phyloP scores from a whole-genome alignment of 1,140 invertebrate species.

The Cheumatopsyche charites region DNA sequence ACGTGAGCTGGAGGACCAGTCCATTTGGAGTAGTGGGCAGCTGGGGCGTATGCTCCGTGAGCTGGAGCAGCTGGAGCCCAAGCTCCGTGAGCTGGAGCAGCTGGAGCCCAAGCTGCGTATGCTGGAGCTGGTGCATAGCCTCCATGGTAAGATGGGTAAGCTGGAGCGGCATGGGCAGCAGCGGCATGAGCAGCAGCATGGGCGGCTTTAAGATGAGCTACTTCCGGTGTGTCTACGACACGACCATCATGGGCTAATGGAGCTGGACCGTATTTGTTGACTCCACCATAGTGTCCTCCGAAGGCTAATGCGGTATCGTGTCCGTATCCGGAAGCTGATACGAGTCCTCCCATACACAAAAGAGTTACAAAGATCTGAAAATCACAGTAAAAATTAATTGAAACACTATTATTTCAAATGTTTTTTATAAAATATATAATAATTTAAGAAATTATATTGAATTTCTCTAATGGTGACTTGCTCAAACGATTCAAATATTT shows the following conservation, averaged over 20 bases:
- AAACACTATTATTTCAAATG: background rate
- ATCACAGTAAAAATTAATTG: constrained; percentile 1
- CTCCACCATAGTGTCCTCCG: background rate
- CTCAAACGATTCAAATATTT: constrained; percentile 7
- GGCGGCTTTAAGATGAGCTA: constrained; percentile 58
- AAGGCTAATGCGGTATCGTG: background rate
- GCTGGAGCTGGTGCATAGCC: background rate
- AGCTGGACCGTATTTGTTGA: constrained; percentile 45
- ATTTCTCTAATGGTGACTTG: background rate
- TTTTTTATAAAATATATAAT: background rate
- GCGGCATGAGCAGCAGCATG: constrained; percentile 56
- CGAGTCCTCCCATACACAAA: constrained; percentile 40
- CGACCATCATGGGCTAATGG: constrained; percentile 52
- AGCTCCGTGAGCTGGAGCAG: background rate
- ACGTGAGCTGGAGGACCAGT: constrained; percentile 55
- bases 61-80: background rate
- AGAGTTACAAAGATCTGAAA: constrained; percentile 41
- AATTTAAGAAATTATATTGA: background rate
- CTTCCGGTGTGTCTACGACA: constrained; percentile 58
- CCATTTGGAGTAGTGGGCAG: constrained; percentile 32
- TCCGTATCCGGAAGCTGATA: constrained; percentile 24
- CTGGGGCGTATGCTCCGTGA: background rate
- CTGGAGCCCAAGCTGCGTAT: background rate
- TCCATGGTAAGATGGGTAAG: constrained; percentile 16
- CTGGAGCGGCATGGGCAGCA: constrained; percentile 43